Evolutionary conservation across 2,888 invertebrate genomes (phyloP), one percentile per base, ranked within the genome.

Genomic region (Tachystola acroxantha): DNA sequence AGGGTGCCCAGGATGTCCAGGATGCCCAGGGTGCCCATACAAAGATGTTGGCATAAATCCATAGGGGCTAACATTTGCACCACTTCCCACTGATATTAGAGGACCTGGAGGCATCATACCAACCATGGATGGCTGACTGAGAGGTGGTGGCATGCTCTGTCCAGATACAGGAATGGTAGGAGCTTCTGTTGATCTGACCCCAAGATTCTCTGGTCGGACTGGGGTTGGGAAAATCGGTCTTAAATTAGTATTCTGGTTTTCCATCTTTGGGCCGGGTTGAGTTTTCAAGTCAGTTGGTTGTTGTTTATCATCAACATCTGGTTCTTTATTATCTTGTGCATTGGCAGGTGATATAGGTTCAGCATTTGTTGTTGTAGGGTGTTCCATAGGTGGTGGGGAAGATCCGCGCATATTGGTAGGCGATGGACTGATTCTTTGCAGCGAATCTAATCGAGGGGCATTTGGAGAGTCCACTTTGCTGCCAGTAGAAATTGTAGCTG

Each of bases 21-120:
- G 61, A 46, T 71, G 73, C 11, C 64, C 55, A 28, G 70, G 66
- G 46, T 75, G 78, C 13, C 79, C 89, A 61, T 82, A 86, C 34
- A 86, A 53, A 37, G 84, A 51, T 35, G 84, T 57, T 22, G 90
- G 89, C 82, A 91, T 88, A 49, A 91, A 90, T 9, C 91, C 88
- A 63, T 91, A 92, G 35, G 90, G 89, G 6, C 88, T 87, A 51
- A 89, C 86, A 55, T 88, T 86, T 32, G 88, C 66, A 36, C 82
- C 80, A 57, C 87, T 88, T 36, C 90, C 90, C 4, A 91, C 89
- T 25, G 91, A 89, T 51, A 90, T 88, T 45, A 91, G 63, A 50
- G 90, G 89, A 26, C 89, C 88, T 34, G 89, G 88, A 39, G 89
- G 89, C 67, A 90, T 69, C 26, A 90, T 64, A 14, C 88, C 89